Base-by-base conservation (phyloP, 2,797 vertebrate genomes). In the Aldrovandia affinis region DNA sequence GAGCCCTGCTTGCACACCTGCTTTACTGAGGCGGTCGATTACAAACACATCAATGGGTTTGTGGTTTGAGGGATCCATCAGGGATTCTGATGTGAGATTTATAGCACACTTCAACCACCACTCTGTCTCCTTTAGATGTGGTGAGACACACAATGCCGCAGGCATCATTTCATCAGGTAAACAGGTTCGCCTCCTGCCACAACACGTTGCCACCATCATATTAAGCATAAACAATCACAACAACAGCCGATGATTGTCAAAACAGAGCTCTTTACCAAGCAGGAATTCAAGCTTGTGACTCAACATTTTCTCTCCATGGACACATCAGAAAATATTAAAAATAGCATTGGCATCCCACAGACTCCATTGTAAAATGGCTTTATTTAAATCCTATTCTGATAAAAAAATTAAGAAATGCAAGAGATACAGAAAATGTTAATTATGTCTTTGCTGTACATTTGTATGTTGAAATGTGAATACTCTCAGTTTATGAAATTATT, bases 61-160 rank as follows among this genome's bases (percentile, higher is more conserved):
- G n/a, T n/a, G n/a, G n/a, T n/a, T n/a, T n/a, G n/a, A n/a, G n/a
- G n/a, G n/a, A n/a, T n/a, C n/a, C n/a, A n/a, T n/a, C n/a, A n/a
- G n/a, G n/a, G n/a, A n/a, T n/a, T n/a, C n/a, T n/a, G n/a, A n/a
- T n/a, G n/a, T 47, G 18, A 44, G 22, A 78, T 78, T 78, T 50
- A 50, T 28, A n/a, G 8, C 42, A 39, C n/a, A 50, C 22, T 50
- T 39, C 22, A 25, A 9, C 44, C n/a, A 15, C 33, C 22, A 5
- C 18, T 73, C 61, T 61, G 6, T 33, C 83, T 75, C 42, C 54
- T 44, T 81, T 84, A 55, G 82, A 80, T 88, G 83, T 81, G 85
- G 87, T 83, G 84, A 85, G 81, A 81, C 42, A 81, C 59, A 63
- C 65, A 78, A 65, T 44, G 52, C 65, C 68, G 77, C 59, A 80